Evolutionary conservation across 2,888 invertebrate species (phyloP).

Genomic region (Altica lythri): DNA sequence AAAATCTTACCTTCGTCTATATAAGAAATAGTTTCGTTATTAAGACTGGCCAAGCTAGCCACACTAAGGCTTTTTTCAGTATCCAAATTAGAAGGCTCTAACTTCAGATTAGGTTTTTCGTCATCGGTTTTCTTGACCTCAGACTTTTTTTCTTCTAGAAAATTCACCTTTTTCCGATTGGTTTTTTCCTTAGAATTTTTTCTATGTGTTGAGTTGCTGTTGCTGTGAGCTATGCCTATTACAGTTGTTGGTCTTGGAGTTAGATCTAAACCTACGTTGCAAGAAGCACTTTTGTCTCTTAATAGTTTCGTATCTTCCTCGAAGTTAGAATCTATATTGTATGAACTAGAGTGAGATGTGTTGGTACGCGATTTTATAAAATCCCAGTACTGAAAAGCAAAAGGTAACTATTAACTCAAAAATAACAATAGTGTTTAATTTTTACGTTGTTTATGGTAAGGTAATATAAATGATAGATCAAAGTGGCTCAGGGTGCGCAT

Average conservation of each 20-base stretch:
- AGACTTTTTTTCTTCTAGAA: slow-evolving; percentile 39
- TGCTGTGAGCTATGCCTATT: slow-evolving; percentile 47
- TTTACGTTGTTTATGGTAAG: too few relatives aligned
- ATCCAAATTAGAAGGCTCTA: slow-evolving; percentile 44
- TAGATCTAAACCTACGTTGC: slow-evolving; percentile 74
- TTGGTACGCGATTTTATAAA: slow-evolving; percentile 66
- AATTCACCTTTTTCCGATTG: slow-evolving; percentile 49
- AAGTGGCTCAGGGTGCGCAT: too few relatives aligned
- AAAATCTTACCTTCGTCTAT: slow-evolving; percentile 50
- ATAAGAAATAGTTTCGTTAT: slow-evolving; percentile 53
- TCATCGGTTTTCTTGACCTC: slow-evolving; percentile 29
- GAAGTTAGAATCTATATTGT: slow-evolving; percentile 52
- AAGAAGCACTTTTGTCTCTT: slow-evolving; percentile 79
- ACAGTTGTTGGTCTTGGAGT: slow-evolving; percentile 70
- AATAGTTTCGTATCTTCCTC: slow-evolving; percentile 63
- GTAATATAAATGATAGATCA: too few relatives aligned
- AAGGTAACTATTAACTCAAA: too few relatives aligned
- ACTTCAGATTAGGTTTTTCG: slow-evolving; percentile 4
- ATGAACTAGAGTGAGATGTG: slow-evolving; percentile 56
- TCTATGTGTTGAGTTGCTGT: slow-evolving; percentile 41
- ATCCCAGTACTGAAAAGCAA: slow-evolving; percentile 69
- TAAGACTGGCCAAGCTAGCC: slow-evolving; percentile 53
- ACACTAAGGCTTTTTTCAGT: slow-evolving; percentile 55
- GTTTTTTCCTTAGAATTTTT: slow-evolving; percentile 50
- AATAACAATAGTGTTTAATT: too few relatives aligned